phyloP scores from a whole-genome alignment of 2,113 vertebrate genomes.

The Arvicanthis niloticus region DNA sequence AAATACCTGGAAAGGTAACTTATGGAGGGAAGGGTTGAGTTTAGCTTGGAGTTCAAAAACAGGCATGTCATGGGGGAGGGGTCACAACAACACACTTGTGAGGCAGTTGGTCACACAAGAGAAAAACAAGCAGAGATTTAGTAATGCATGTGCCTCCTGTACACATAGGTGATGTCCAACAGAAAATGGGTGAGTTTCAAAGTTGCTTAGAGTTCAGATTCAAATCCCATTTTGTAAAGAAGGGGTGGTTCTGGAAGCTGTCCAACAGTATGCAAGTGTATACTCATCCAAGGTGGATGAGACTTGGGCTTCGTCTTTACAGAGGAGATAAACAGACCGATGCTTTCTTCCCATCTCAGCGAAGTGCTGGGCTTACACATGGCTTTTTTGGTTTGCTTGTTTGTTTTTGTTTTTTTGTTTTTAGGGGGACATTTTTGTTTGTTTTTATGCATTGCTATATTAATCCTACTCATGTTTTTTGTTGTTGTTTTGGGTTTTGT shows the following conservation, averaged over 20 bases:
- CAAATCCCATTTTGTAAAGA: background rate
- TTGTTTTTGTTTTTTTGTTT: background rate
- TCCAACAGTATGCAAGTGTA: background rate
- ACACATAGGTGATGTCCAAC: background rate
- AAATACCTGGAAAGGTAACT: background rate
- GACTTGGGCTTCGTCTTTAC: background rate
- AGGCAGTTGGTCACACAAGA: background rate
- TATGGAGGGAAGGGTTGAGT: background rate
- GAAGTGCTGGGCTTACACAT: no score
- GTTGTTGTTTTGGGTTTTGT: no score
- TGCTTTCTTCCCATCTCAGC: background rate
- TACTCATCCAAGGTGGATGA: no score
- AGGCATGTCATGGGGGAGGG: background rate
- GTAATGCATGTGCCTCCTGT: background rate
- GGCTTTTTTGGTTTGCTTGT: no score
- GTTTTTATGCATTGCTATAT: background rate
- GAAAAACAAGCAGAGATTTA: background rate
- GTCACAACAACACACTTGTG: background rate
- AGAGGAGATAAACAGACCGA: background rate
- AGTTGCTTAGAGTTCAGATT: background rate
- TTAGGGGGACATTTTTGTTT: background rate
- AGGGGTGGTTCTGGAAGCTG: background rate
- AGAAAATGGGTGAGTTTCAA: background rate
- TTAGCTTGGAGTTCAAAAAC: background rate
- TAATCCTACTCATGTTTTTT: background rate